Evolutionary conservation across 1,140 invertebrate genomes (phyloP), one percentile per base, ranked within the genome.

Genomic region (Macrostomum lignano): DNA sequence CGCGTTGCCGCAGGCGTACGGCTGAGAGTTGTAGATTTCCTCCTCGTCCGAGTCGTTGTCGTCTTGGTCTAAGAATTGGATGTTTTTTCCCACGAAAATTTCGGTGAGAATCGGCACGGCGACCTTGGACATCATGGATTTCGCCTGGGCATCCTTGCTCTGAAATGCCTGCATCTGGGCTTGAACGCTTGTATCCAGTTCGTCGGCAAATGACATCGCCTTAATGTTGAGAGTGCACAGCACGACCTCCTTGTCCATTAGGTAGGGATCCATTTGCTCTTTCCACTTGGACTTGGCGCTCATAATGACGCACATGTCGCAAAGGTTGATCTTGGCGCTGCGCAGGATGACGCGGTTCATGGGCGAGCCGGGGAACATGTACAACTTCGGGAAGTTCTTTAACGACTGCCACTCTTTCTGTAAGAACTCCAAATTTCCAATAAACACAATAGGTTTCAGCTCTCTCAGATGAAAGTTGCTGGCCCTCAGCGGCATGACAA

Each of bases 381-480:
- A 91, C 48, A 94, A 86, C 65, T 93, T 91, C 11, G 86, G 86
- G 51, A 94, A 65, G 68, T 91, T 91, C 58, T 86, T 79, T 47
- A 94, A 65, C 72, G 84, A 88, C 59, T 86, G 91, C 86, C 86
- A 94, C 58, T 94, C 86, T 33, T 52, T 67, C 42, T 75, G 65
- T 44, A 94, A 78, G 52, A 91, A 94, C 48, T 93, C 84, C 37
- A 86, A 76, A 45, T 84, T 82, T 26, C 82, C 82, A 36, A 94
- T 81, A 49, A 94, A 86, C 33, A 94, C 81, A 44, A 94, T 81
- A 59, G 88, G 81, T 61, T 94, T 93, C 43, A 94, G 67, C 65
- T 94, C 86, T 58, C 88, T 81, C 56, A 88, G 88, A 61, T 91
- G 82, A 62, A 93, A 88, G 64, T 91, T 93, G 45, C 77, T 86